A percentile compares a stretch with the other conserved stretches of the same genome.
These are phyloP conservation scores for Pheucticus melanocephalus DNA, from an alignment of 2,113 vertebrate species.

Conservation along the genomic window DNA sequence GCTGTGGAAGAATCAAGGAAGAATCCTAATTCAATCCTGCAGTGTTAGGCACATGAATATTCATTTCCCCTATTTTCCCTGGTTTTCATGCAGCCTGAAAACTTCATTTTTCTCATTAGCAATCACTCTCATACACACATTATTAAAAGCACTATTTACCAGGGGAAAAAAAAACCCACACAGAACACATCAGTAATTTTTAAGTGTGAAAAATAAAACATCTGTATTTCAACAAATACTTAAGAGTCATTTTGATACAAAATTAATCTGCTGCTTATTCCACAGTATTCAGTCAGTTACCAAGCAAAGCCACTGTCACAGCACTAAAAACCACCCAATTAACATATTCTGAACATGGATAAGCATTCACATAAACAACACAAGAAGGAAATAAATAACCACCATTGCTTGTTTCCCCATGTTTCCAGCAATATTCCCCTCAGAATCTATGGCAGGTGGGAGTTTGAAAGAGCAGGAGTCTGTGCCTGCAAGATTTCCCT, in stretches of 20 bases:
- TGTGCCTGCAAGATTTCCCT: background rate
- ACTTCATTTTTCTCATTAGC: constrained; percentile 16
- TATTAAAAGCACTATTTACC: constrained; percentile 6
- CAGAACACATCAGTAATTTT: constrained; percentile 23
- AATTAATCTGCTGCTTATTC: constrained; percentile 10
- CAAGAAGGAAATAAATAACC: constrained; percentile 36
- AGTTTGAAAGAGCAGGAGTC: background rate
- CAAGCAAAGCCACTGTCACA: constrained; percentile 9
- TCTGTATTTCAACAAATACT: constrained; percentile 63
- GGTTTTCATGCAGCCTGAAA: background rate
- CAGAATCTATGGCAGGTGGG: background rate
- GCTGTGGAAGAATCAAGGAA: background rate
- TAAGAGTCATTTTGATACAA: constrained; percentile 46
- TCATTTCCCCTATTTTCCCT: background rate
- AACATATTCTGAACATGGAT: background rate
- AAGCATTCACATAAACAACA: constrained; percentile 20
- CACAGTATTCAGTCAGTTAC: background rate
- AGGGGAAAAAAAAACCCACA: background rate
- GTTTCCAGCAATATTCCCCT: background rate
- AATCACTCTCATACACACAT: background rate
- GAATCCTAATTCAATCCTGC: background rate
- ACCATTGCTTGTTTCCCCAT: background rate
- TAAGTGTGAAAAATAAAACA: constrained; percentile 61
- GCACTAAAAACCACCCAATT: background rate
- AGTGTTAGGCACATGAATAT: constrained; percentile 10